Percentiles rank a stretch among this genome's conserved stretches.
Conservation (phyloP, 1,140 invertebrate species). For the Drosophila bocqueti region DNA sequence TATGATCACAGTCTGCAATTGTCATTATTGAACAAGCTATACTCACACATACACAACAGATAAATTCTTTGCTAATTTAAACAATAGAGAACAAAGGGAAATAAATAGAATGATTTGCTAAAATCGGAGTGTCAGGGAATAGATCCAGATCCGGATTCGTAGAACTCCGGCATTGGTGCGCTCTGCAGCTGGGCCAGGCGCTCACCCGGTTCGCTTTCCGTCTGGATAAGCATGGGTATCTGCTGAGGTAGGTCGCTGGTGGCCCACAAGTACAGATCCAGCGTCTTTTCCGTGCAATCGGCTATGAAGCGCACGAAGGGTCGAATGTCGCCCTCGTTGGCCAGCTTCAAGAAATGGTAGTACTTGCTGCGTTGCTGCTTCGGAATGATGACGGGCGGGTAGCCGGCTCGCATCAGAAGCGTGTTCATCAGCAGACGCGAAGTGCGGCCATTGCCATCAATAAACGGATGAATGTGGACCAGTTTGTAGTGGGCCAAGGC, state of each 20-base stretch:
- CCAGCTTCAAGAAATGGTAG: slow-evolving; percentile 94
- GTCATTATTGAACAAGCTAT: slow-evolving; percentile 35
- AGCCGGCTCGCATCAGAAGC: slow-evolving; percentile 98
- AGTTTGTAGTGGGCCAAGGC: slow-evolving; percentile 98
- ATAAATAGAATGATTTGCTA: slow-evolving; percentile 51
- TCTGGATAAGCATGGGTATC: slow-evolving; percentile 86
- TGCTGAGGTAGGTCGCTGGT: slow-evolving; percentile 88
- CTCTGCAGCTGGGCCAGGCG: slow-evolving; percentile 53
- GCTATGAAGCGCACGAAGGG: slow-evolving; percentile 98
- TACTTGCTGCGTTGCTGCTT: slow-evolving; percentile 95
- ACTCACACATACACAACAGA: slow-evolving; percentile 21
- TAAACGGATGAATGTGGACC: slow-evolving; percentile 97
- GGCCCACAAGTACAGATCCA: slow-evolving; percentile 97
- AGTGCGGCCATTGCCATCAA: slow-evolving; percentile 97
- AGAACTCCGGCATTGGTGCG: slow-evolving; percentile 37
- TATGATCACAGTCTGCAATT: slow-evolving; percentile 70
- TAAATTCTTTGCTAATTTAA: slow-evolving; percentile 7
- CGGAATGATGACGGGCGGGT: slow-evolving; percentile 97
- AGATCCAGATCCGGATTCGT: slow-evolving; percentile 64
- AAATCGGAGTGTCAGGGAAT: slow-evolving; percentile 52
- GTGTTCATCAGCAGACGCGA: slow-evolving; percentile 98
- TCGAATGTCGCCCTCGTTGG: slow-evolving; percentile 96
- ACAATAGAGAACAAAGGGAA: slow-evolving; percentile 29
- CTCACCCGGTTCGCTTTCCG: slow-evolving; percentile 68
- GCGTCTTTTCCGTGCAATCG: slow-evolving; percentile 95